phyloP scores from a whole-genome alignment of 2,797 vertebrate species.

The Xiphophorus birchmanni region DNA sequence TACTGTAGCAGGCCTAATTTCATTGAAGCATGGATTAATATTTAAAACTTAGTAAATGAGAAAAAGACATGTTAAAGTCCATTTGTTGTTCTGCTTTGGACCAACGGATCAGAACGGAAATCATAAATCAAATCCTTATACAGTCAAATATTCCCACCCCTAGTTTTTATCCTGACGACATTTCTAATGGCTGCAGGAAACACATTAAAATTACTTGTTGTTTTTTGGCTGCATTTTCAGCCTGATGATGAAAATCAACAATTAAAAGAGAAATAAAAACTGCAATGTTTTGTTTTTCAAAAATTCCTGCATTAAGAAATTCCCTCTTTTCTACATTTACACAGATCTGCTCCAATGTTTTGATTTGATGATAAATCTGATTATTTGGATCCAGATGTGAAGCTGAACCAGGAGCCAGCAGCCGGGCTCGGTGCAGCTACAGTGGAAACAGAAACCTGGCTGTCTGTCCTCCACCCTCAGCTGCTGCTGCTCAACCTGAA shows the following conservation, averaged over 20 bases:
- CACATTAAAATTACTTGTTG: neutral
- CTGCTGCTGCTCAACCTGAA: slow-evolving; percentile 34
- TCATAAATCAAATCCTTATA: no score
- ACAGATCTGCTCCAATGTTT: neutral
- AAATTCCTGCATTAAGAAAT: neutral
- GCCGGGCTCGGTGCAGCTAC: slow-evolving; percentile 2
- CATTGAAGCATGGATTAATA: no score
- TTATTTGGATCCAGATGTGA: no score
- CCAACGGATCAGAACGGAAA: no score
- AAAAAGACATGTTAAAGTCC: no score
- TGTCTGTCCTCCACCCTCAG: slow-evolving; percentile 73
- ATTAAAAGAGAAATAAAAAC: neutral
- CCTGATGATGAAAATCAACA: neutral
- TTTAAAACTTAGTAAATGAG: no score
- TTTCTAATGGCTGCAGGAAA: neutral
- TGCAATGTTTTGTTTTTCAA: neutral
- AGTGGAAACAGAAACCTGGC: slow-evolving; percentile 54
- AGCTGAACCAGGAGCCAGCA: neutral
- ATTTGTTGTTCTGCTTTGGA: no score
- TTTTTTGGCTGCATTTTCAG: no score
- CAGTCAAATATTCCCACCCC: no score
- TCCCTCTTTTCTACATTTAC: neutral
- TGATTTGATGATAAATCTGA: neutral
- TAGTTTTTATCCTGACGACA: neutral
- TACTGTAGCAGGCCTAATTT: no score